Evolutionary conservation across 2,888 invertebrate species (phyloP).

Genomic region (Metellina segmentata): DNA sequence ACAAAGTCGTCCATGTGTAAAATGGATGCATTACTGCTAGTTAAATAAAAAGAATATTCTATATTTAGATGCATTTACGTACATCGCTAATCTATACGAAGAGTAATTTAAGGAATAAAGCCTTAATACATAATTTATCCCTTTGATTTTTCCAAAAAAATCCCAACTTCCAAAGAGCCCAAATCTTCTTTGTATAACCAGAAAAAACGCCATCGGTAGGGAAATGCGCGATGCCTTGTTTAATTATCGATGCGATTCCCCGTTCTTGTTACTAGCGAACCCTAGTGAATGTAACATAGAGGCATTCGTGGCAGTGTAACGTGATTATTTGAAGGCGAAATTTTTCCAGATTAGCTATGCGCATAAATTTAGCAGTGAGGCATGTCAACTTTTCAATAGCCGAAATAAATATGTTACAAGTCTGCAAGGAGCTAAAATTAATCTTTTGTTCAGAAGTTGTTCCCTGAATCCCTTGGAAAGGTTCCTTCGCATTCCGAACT

Average conservation of each 20-base stretch:
- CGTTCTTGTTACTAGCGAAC: conserved; percentile 6
- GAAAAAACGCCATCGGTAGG: conserved; percentile 8
- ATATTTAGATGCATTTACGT: neutral
- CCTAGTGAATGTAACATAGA: conserved; percentile 40
- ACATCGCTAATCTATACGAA: neutral
- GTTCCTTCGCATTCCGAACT: conserved; percentile 10
- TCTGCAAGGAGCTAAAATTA: conserved; percentile 53
- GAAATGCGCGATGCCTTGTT: conserved; percentile 26
- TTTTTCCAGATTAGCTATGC: conserved; percentile 53
- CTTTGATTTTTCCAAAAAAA: neutral
- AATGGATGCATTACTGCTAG: too few species aligned
- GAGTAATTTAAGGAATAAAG: neutral
- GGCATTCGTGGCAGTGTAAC: conserved; percentile 49
- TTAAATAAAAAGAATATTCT: neutral
- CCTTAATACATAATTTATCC: neutral
- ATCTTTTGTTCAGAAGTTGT: conserved; percentile 59
- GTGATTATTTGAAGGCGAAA: conserved; percentile 53
- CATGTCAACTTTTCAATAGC: conserved; percentile 61
- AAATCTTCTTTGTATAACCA: neutral
- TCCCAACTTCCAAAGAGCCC: neutral
- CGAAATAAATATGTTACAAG: conserved; percentile 67
- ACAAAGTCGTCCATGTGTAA: too few species aligned
- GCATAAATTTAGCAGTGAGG: conserved; percentile 60
- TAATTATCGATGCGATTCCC: conserved; percentile 56
- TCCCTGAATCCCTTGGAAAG: conserved; percentile 33